These are phyloP conservation scores for Intellagama lesueurii DNA, from an alignment of 2,797 vertebrate genomes.

Conservation along the genomic window DNA sequence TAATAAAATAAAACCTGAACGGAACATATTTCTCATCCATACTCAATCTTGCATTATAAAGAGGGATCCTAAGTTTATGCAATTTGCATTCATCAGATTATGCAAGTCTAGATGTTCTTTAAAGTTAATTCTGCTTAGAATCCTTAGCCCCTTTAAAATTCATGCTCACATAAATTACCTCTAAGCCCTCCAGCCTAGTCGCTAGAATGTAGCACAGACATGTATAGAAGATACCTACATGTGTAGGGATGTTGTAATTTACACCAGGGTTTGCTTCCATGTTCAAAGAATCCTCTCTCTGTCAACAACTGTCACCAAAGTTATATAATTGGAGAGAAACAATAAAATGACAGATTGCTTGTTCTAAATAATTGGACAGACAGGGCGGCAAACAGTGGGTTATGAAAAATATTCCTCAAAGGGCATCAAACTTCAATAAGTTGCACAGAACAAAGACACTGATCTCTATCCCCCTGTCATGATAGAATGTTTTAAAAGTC, in stretches of 20 bases:
- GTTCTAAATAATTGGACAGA: conserved; percentile 78
- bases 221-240: neutral
- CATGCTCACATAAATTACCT: conserved; percentile 38
- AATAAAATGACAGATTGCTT: conserved; percentile 79
- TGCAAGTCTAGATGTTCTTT: neutral
- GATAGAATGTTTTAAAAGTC: conserved; percentile 55
- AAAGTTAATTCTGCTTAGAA: neutral
- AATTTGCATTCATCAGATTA: neutral
- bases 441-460: conserved; percentile 67
- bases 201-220: neutral
- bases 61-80: neutral
- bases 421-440: conserved; percentile 73
- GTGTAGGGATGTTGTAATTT: conserved; percentile 50
- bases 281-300: conserved; percentile 67
- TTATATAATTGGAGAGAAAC: conserved; percentile 77
- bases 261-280: conserved; percentile 42
- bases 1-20: too few species aligned
- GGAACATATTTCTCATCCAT: neutral
- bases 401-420: conserved; percentile 76
- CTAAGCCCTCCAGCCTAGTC: conserved; percentile 33
- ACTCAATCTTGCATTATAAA: neutral
- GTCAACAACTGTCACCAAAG: conserved; percentile 70
- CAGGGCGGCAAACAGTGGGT: conserved; percentile 70
- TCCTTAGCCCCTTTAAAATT: conserved; percentile 5
- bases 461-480: conserved; percentile 66